These are phyloP conservation scores for Luperina testacea DNA, from an alignment of 2,888 invertebrate genomes.

Conservation along the genomic window DNA sequence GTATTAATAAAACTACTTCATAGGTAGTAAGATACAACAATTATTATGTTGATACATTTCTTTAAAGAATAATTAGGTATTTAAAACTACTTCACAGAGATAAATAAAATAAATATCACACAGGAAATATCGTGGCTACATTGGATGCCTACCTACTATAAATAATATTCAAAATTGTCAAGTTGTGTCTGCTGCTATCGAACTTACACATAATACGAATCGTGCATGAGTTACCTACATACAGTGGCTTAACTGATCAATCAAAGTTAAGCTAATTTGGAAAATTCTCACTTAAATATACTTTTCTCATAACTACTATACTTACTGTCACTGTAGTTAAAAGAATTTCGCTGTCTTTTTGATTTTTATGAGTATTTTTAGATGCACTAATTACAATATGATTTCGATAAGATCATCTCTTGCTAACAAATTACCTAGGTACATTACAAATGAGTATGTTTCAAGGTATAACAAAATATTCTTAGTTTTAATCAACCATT, in stretches of 20 bases:
- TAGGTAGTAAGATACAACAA: conserved; percentile 12
- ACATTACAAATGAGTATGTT: conserved; percentile 40
- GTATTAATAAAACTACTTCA: conserved; percentile 11
- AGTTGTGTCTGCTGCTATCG: neutral
- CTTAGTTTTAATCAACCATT: conserved; percentile 25
- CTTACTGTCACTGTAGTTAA: neutral
- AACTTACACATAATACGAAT: conserved; percentile 14
- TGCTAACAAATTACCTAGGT: conserved; percentile 45
- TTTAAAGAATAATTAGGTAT: neutral
- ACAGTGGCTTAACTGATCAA: conserved; percentile 3
- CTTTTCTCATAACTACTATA: conserved; percentile 17
- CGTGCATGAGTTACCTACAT: conserved; percentile 15
- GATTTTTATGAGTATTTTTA: conserved; percentile 31
- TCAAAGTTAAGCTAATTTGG: conserved; percentile 21
- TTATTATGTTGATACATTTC: conserved; percentile 6
- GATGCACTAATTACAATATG: conserved; percentile 17
- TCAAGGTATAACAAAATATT: conserved; percentile 66
- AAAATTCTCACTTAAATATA: conserved; percentile 15
- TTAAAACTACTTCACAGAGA: conserved; percentile 13
- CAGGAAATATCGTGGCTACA: conserved; percentile 8
- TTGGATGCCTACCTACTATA: conserved; percentile 16
- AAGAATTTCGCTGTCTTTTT: conserved; percentile 46
- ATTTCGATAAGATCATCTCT: conserved; percentile 7
- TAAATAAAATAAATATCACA: conserved; percentile 34
- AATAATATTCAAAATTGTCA: conserved; percentile 18